phyloP scores from a whole-genome alignment of 1,140 invertebrate genomes.

The Oedothorax gibbosus region DNA sequence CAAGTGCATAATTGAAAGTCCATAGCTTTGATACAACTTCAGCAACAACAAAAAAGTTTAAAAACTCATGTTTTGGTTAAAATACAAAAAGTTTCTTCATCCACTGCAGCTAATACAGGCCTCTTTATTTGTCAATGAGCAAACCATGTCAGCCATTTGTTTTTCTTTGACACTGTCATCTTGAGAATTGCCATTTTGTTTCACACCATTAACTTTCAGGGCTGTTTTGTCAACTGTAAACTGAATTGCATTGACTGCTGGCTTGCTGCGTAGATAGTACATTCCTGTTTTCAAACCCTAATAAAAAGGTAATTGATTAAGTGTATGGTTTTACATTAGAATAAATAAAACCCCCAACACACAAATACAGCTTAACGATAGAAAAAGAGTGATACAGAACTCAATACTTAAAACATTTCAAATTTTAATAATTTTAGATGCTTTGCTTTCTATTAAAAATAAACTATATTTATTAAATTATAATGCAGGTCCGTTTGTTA shows the following conservation, averaged over 20 bases:
- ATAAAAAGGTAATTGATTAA: neutral
- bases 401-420: too few relatives aligned
- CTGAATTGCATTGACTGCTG: constrained; percentile 95
- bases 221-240: constrained; percentile 94
- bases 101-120: constrained; percentile 80
- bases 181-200: neutral
- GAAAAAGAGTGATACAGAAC: too few relatives aligned
- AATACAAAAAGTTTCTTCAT: constrained; percentile 31
- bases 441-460: neutral
- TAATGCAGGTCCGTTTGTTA: too few relatives aligned
- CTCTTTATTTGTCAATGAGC: constrained; percentile 90
- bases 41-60: too few relatives aligned
- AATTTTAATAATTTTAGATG: neutral
- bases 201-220: constrained; percentile 41
- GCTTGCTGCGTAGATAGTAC: constrained; percentile 98
- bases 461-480: too few relatives aligned
- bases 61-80: too few relatives aligned
- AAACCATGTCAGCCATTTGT: constrained; percentile 82
- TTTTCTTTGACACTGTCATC: constrained; percentile 69
- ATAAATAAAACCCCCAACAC: too few relatives aligned
- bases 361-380: too few relatives aligned
- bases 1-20: too few relatives aligned
- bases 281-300: constrained; percentile 97
- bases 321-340: too few relatives aligned
- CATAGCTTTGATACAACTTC: too few relatives aligned